Percentiles rank a stretch among this genome's conserved stretches.
These are phyloP conservation scores for Drosophila sp. DNA, from an alignment of 1,140 invertebrate species.

Conservation along the genomic window DNA sequence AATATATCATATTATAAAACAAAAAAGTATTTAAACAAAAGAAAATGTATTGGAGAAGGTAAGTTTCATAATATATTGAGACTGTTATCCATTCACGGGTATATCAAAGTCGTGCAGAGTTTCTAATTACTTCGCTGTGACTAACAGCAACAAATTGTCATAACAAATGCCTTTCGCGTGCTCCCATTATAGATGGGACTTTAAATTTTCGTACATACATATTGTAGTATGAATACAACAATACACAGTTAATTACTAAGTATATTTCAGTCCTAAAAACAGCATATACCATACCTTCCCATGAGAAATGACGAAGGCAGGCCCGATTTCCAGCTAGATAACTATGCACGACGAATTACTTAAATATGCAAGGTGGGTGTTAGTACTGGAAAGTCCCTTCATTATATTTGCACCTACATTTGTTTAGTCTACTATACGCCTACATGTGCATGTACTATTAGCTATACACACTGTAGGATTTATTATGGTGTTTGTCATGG, in stretches of 20 bases:
- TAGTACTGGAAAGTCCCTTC: slow-evolving; percentile 18
- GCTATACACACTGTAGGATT: slow-evolving; percentile 2
- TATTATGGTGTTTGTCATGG: slow-evolving; percentile 6
- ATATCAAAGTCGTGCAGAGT: background rate
- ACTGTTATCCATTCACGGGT: background rate
- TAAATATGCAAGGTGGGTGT: slow-evolving; percentile 20
- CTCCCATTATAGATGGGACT: slow-evolving; percentile 16
- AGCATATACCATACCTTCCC: slow-evolving; percentile 63
- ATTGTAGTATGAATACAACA: slow-evolving; percentile 8
- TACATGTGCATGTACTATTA: background rate
- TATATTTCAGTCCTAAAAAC: slow-evolving; percentile 49
- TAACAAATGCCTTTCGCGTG: slow-evolving; percentile 9
- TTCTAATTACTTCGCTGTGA: background rate
- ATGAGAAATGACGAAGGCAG: slow-evolving; percentile 48
- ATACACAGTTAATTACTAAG: slow-evolving; percentile 2
- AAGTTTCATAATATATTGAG: background rate
- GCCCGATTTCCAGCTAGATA: slow-evolving; percentile 59
- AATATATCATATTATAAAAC: too few species aligned
- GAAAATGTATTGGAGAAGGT: too few species aligned
- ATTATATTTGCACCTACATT: slow-evolving; percentile 6
- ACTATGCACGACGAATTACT: background rate
- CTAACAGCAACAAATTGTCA: slow-evolving; percentile 12
- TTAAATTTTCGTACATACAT: slow-evolving; percentile 15
- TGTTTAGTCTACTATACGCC: background rate
- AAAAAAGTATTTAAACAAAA: too few species aligned